Percentiles rank a stretch among this genome's conserved stretches.
Evolutionary conservation across 2,113 vertebrate species (phyloP).

Genomic region (Triplophysa dalaica): DNA sequence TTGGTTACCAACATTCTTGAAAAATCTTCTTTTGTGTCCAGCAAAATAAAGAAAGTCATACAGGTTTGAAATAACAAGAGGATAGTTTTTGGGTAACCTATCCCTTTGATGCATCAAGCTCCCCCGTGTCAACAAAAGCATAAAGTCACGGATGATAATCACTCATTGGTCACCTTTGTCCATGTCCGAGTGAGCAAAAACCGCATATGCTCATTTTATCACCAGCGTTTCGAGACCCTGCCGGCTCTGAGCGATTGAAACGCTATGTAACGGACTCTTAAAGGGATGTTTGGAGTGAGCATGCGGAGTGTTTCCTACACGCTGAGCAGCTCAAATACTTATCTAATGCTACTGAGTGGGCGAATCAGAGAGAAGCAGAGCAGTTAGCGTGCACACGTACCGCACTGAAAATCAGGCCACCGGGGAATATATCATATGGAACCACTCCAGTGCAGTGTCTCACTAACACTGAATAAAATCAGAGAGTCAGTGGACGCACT

Average conservation of each 20-base stretch:
- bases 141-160: not conserved
- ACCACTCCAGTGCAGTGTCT: slow-evolving; percentile 25
- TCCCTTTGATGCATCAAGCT: not conserved
- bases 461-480: slow-evolving; percentile 10
- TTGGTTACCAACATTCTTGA: no score
- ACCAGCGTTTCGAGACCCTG: not conserved
- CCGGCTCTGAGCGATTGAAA: not conserved
- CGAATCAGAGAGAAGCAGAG: slow-evolving; percentile 48
- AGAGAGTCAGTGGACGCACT: not conserved
- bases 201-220: not conserved
- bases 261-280: slow-evolving; percentile 11
- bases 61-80: no score
- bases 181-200: not conserved
- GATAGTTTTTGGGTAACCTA: no score
- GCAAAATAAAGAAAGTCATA: no score
- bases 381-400: slow-evolving; percentile 41
- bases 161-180: not conserved
- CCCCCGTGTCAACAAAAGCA: not conserved
- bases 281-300: slow-evolving; percentile 25
- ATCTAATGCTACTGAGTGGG: slow-evolving; percentile 53
- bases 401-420: slow-evolving; percentile 48
- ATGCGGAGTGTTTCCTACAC: slow-evolving; percentile 6
- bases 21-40: no score
- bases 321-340: slow-evolving; percentile 49
- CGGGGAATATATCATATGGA: slow-evolving; percentile 49